Evolutionary conservation across 2,113 vertebrate genomes (phyloP), one percentile per base, ranked within the genome.

Genomic region (Rhinoptilus africanus): DNA sequence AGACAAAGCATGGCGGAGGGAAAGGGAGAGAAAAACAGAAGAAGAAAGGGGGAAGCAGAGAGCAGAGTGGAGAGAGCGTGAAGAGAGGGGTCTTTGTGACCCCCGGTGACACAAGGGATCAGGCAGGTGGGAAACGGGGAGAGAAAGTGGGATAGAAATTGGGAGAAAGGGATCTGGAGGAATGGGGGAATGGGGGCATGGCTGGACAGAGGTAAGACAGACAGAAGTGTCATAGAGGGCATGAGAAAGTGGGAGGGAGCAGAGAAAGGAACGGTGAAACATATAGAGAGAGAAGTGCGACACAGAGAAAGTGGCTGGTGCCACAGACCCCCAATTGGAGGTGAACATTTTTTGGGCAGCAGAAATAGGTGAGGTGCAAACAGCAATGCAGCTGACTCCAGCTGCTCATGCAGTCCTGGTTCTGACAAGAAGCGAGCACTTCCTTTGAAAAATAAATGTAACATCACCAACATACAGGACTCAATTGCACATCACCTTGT

Each of bases 61-160:
- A 17, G 34, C 0, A 3, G 18, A 71, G 20, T 3, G 3, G 7
- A 23, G 5, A 21, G 20, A 32, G 9, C 23, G 39, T 10, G 30
- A 8, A 51, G 12, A 68, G 35, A 56, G 20, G 5, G 50, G 17
- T 24, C 56, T 32, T 63, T 88, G 51, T 78, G 78, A 60, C 13
- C 6, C 17, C 7, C 1, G 0, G 39, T 57, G 51, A 74, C 24
- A 60, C 1, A 20, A 57, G 13, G 11, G 21, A n/a, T 60, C 68
- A n/a, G 16, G 27, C 4, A 60, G 26, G 35, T 50, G 22, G 17
- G 35, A 34, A 6, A 8, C 1, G 7, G 22, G 12, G 41, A 68
- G 34, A 88, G 26, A 85, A 73, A 50, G 15, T 23, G 30, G 16
- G 30, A 66, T 2, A 67, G 77, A 39, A 57, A 30, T 21, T 16